Evolutionary conservation across 1,140 invertebrate genomes (phyloP).

Genomic region (Hyles euphorbiae): DNA sequence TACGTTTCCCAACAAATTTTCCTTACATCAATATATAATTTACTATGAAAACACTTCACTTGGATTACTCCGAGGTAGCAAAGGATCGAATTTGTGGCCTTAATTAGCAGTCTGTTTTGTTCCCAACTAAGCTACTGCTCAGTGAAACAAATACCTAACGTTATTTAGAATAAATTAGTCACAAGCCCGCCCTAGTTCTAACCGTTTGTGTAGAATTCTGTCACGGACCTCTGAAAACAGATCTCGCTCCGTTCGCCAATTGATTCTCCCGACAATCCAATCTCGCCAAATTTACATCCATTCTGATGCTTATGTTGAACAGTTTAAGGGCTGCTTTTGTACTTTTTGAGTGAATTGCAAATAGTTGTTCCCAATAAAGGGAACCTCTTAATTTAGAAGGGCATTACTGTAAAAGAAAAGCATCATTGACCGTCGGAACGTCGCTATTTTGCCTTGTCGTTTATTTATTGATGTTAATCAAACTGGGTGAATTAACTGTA

Average conservation of each 20-base stretch:
- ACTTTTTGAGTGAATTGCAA: conserved; percentile 7
- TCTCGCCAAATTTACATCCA: conserved; percentile 5
- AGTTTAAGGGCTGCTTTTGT: conserved; percentile 1
- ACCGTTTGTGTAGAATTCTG: no score
- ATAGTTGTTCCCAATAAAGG: conserved; percentile 20
- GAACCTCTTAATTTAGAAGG: conserved; percentile 42
- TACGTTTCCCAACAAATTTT: no score
- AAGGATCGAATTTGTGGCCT: no score
- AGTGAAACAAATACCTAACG: no score
- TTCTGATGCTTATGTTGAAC: neutral
- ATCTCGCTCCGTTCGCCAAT: conserved; percentile 22
- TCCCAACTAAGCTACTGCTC: no score
- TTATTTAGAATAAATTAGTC: no score
- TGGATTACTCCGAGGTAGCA: no score
- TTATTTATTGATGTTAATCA: conserved; percentile 2
- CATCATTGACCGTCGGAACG: conserved; percentile 31
- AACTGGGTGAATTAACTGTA: neutral
- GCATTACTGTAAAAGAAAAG: conserved; percentile 44
- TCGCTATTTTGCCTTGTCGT: conserved; percentile 18
- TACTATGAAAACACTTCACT: no score
- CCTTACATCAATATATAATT: no score
- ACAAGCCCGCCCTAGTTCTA: no score
- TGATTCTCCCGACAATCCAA: conserved; percentile 43
- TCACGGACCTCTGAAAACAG: no score
- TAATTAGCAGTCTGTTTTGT: no score